Percentiles rank a stretch among this genome's conserved stretches.
phyloP scores from a whole-genome alignment of 2,113 vertebrate genomes.

The Numida meleagris region DNA sequence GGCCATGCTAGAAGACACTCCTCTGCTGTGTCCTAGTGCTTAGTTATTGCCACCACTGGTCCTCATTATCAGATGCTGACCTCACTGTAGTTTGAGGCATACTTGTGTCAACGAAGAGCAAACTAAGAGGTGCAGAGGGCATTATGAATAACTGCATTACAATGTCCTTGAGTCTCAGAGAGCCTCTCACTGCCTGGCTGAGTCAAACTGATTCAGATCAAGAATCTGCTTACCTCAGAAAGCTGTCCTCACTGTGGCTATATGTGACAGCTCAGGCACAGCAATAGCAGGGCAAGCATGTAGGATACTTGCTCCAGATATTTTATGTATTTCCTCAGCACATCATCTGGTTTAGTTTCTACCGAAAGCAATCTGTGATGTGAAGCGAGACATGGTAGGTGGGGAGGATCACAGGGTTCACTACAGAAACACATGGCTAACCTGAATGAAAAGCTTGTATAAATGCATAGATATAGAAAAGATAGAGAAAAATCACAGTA shows the following conservation, averaged over 20 bases:
- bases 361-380: not conserved
- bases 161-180: not conserved
- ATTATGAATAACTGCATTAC: not conserved
- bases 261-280: not conserved
- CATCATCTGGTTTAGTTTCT: not conserved
- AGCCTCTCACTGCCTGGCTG: not conserved
- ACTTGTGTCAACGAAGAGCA: not conserved
- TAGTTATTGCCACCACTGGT: not conserved
- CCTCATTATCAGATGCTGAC: not conserved
- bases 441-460: not conserved
- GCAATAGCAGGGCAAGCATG: not conserved
- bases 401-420: not conserved
- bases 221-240: not conserved
- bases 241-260: not conserved
- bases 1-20: not conserved
- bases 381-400: not conserved
- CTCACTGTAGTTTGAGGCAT: not conserved
- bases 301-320: not conserved
- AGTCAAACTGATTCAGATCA: not conserved
- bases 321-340: not conserved
- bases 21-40: not conserved
- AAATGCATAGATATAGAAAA: not conserved
- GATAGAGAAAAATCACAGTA: not conserved
- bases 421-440: not conserved
- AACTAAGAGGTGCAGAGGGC: not conserved